A percentile compares a stretch with the other conserved stretches of the same genome.
These are phyloP conservation scores for Muscicapa adusta DNA, from an alignment of 2,113 vertebrate species.

Conservation along the genomic window DNA sequence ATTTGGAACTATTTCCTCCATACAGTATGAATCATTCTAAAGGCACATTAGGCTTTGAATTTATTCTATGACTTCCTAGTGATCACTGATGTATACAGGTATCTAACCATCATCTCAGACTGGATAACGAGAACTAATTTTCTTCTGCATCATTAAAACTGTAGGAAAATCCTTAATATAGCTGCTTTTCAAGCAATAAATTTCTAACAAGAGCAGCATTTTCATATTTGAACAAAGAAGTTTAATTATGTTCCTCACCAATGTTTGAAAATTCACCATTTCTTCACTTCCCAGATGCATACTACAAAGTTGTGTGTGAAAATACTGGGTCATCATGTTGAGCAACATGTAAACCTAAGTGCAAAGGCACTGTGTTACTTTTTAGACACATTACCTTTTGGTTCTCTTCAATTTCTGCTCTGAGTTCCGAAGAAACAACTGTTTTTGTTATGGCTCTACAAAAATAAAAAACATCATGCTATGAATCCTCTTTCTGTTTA, in stretches of 20 bases:
- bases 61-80: neutral
- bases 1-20: neutral
- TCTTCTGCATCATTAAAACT: neutral
- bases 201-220: neutral
- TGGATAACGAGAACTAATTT: neutral
- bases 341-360: neutral
- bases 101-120: neutral
- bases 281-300: neutral
- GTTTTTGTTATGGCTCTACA: conserved; percentile 92
- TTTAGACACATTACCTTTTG: conserved; percentile 84
- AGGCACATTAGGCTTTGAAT: neutral
- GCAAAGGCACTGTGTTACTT: neutral
- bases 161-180: neutral
- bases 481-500: neutral
- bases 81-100: neutral
- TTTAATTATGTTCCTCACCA: neutral
- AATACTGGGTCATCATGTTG: neutral
- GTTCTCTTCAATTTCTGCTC: conserved; percentile 91
- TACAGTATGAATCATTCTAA: neutral
- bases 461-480: neutral
- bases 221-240: neutral
- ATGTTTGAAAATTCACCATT: neutral
- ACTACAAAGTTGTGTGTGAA: neutral
- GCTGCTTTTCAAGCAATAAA: neutral
- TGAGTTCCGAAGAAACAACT: conserved; percentile 85